phyloP scores from a whole-genome alignment of 2,888 invertebrate species.

The Leucoptera coffeella region DNA sequence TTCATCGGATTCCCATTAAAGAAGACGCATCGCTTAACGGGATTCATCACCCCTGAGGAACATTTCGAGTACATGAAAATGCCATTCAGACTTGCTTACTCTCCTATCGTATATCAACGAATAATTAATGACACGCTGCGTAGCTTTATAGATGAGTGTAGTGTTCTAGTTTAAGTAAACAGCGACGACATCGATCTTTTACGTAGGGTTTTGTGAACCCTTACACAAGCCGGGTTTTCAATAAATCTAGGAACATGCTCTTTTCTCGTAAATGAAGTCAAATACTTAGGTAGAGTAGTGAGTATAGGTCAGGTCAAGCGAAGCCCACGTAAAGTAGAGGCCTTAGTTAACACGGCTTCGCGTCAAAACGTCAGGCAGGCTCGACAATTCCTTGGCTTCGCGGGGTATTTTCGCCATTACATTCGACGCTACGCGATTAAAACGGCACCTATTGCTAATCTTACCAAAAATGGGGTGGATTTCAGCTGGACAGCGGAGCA shows the following conservation, averaged over 20 bases:
- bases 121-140: too few species aligned
- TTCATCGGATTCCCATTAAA: constrained; percentile 2
- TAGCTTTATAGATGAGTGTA: background rate
- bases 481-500: constrained; percentile 1
- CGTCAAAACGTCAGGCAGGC: constrained; percentile 1
- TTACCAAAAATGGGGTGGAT: background rate
- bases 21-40: constrained; percentile 7
- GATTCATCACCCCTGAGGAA: constrained; percentile 14
- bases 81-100: constrained; percentile 17
- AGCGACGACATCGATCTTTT: background rate
- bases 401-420: constrained; percentile 2
- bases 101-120: constrained; percentile 1
- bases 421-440: background rate
- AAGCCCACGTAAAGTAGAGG: constrained; percentile 2
- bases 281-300: background rate
- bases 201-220: background rate
- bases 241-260: background rate
- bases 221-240: constrained; percentile 1
- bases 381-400: constrained; percentile 2
- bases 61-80: constrained; percentile 15
- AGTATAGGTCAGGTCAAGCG: constrained; percentile 1
- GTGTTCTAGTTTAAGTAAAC: background rate
- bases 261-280: background rate
- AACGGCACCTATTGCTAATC: background rate
- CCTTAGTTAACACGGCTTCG: background rate